Evolutionary conservation across 1,140 invertebrate genomes (phyloP), one percentile per base, ranked within the genome.

Genomic region (Leptopilina boulardi): DNA sequence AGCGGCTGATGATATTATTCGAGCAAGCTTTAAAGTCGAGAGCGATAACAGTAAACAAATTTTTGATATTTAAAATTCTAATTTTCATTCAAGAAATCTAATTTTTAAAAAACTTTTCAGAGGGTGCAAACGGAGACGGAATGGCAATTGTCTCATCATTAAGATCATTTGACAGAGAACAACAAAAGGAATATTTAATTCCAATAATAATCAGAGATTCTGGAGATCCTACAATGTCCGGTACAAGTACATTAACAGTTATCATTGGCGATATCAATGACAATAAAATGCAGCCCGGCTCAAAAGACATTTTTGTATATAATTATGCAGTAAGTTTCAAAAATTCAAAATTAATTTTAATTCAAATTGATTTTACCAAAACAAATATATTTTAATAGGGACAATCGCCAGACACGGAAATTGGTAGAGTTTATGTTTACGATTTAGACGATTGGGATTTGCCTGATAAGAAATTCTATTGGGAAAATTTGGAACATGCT

Each of bases 371-470:
- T 74, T 59, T 9, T 38, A 19, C 38, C 1, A 23, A 11, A 41
- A 15, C 41, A 42, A 42, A 9, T 18, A 2, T 41, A 23, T 59
- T 74, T 80, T 88, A 88, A 76, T 93, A 98, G 94, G 96, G 97
- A 70, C 95, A 97, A 90, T 95, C 96, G 79, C 97, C 96, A 1
- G 96, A 98, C 82, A 97, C 97, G 0, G 96, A 97, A 89, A 98
- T 99, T 79, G 98, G 98, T 26, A 92, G 97, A 77, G 98, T 99
- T 2, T 98, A 99, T 88, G 97, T 99, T 0, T 97, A 98, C 88
- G 98, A 99, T 91, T 91, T 97, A 56, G 98, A 99, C 89, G 98
- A 99, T 87, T 99, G 98, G 98, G 98, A 99, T 92, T 89, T 98
- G 78, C 96, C 96, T 0, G 98, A 99, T 87, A 99, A 99, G 87